A percentile compares a stretch with the other conserved stretches of the same genome.
phyloP scores from a whole-genome alignment of 2,113 vertebrate genomes.

The Buteo buteo region DNA sequence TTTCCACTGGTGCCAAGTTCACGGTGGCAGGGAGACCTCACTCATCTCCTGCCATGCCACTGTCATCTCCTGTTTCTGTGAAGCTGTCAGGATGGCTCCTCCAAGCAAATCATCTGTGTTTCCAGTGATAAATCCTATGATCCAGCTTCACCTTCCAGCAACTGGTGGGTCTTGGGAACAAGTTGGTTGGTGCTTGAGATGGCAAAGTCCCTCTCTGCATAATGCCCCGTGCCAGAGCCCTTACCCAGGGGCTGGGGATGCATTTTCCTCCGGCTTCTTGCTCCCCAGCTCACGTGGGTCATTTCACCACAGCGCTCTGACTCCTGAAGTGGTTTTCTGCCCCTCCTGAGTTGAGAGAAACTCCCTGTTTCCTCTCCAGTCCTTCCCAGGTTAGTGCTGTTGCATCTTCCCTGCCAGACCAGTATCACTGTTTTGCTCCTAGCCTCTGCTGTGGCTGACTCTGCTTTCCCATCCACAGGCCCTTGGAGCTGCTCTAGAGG shows the following conservation, averaged over 20 bases:
- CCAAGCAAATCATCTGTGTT: neutral
- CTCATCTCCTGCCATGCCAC: fast-evolving
- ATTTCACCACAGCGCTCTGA: neutral
- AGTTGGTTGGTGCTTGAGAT: neutral
- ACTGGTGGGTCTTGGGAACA: fast-evolving
- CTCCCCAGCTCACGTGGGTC: neutral
- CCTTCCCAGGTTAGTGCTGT: neutral
- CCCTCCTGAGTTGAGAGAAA: neutral
- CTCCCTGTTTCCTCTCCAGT: neutral
- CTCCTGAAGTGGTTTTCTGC: neutral
- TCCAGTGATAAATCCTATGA: neutral
- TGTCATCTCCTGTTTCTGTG: neutral
- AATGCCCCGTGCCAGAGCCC: neutral
- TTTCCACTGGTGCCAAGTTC: neutral
- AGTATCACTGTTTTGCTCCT: neutral
- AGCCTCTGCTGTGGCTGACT: neutral
- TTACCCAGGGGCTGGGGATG: no score
- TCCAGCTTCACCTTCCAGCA: neutral
- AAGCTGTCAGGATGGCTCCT: neutral
- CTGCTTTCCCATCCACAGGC: neutral
- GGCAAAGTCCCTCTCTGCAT: fast-evolving
- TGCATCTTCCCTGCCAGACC: neutral
- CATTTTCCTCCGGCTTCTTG: neutral
- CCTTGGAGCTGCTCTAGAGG: neutral
- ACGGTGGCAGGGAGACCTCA: neutral